These are phyloP conservation scores for Folsomia candida DNA, from an alignment of 2,888 invertebrate species.

Conservation along the genomic window DNA sequence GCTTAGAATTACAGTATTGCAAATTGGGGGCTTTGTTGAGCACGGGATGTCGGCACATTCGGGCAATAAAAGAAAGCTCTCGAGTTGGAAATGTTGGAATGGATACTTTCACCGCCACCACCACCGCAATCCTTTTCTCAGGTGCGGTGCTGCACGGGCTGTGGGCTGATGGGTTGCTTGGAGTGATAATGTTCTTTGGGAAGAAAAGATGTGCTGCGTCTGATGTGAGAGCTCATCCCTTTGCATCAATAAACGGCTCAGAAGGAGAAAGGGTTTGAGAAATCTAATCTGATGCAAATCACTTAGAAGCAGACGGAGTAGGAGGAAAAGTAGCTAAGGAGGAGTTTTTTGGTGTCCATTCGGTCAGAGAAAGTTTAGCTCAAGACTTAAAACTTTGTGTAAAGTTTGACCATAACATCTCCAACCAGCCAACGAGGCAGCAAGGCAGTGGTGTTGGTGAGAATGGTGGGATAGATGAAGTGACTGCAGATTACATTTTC, in stretches of 20 bases:
- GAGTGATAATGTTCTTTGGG: not conserved
- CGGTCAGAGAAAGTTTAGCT: slow-evolving; percentile 15
- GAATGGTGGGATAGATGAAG: not conserved
- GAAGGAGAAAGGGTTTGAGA: not conserved
- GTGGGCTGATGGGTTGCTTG: no score
- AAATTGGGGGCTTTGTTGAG: not conserved
- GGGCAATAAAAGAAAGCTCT: not conserved
- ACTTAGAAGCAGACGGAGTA: slow-evolving; percentile 7
- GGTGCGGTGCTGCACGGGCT: no score
- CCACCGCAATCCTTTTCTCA: no score
- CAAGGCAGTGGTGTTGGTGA: not conserved
- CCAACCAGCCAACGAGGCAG: not conserved
- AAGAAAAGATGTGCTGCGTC: not conserved
- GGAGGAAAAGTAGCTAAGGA: not conserved
- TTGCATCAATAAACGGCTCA: not conserved
- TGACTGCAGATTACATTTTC: slow-evolving; percentile 12
- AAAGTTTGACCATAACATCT: slow-evolving; percentile 19
- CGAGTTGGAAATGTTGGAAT: no score
- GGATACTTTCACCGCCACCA: no score
- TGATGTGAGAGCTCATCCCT: no score
- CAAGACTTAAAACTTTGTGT: slow-evolving; percentile 18
- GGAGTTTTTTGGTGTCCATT: not conserved
- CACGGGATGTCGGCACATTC: not conserved
- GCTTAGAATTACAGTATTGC: not conserved
- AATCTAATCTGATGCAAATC: slow-evolving; percentile 21